Base-by-base conservation (phyloP, 2,888 invertebrate genomes). In the Philereme transversata region DNA sequence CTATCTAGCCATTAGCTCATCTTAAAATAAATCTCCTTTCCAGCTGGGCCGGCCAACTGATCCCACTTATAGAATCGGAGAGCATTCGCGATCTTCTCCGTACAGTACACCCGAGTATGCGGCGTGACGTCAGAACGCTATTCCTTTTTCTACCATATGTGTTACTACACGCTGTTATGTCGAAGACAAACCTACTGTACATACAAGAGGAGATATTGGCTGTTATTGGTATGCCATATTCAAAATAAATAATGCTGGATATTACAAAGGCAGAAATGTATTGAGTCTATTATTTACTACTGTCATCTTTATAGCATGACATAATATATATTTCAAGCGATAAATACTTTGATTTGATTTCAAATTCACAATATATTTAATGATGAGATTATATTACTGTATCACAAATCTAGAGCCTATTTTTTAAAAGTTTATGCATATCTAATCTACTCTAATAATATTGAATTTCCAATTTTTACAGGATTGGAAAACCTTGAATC, bases 121-220 rank as follows among this genome's bases (percentile, higher is more conserved):
- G 95, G 35, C 94, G 95, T 62, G 96, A 96, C 78, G 93, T 94
- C 46, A 94, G 95, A 74, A 95, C 95, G 10, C 82, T 96, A 62
- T 95, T 95, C 78, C 93, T 95, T 56, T 96, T 97, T 77, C 87
- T 97, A 57, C 97, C 97, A 0, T 95, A 96, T 71, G 95, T 97
- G 43, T 79, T 97, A 7, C 72, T 95, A 2, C 95, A 95, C 74
- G 93, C 94, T 0, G 77, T 95, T 41, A 91, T 94, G 74, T 93
- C 94, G 0, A 86, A 81, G 64, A 90, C 87, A 69, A 77, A 88
- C 80, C 74, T 86, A 74, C 72, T 84, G 84, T 80, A 81, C 76
- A 73, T 93, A 76, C 83, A 84, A 41, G 90, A 90, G 53, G 92
- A 92, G 71, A 89, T 92, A 55, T 60, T 87, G 57, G 86, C 90